Evolutionary conservation across 2,113 vertebrate species (phyloP).

Genomic region (Aix galericulata): DNA sequence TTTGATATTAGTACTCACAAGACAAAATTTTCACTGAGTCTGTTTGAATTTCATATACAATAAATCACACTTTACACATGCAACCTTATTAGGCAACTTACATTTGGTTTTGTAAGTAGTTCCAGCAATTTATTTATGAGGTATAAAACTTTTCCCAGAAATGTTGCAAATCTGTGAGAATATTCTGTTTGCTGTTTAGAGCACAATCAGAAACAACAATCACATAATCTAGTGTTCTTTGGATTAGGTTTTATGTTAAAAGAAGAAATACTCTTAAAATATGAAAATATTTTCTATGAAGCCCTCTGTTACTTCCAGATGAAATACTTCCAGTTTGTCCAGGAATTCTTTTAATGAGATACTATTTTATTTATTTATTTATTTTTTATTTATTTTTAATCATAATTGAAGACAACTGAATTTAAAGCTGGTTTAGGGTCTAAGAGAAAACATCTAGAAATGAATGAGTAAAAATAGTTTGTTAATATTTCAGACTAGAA

Average conservation of each 20-base stretch:
- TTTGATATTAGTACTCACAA: neutral
- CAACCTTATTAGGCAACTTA: neutral
- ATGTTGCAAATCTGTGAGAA: neutral
- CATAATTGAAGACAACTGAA: neutral
- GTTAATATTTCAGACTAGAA: neutral
- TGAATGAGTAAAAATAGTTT: neutral
- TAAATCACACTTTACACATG: slow-evolving; percentile 3
- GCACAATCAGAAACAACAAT: neutral
- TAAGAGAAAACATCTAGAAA: neutral
- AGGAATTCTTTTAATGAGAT: neutral
- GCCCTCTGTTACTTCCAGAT: neutral
- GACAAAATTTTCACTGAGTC: neutral
- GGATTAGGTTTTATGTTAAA: neutral
- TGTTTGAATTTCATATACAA: neutral
- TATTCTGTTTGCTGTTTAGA: neutral
- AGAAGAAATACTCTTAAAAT: neutral
- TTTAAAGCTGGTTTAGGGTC: neutral
- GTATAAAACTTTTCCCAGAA: slow-evolving; percentile 1
- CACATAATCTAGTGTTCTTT: neutral
- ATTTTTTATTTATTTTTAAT: neutral
- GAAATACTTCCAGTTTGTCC: neutral
- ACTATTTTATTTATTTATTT: neutral
- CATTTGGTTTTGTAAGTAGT: neutral
- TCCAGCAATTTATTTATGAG: slow-evolving; percentile 14
- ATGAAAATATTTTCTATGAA: neutral